A percentile compares a stretch with the other conserved stretches of the same genome.
These are phyloP conservation scores for Conus canariensis DNA, from an alignment of 2,888 invertebrate species.

Conservation along the genomic window DNA sequence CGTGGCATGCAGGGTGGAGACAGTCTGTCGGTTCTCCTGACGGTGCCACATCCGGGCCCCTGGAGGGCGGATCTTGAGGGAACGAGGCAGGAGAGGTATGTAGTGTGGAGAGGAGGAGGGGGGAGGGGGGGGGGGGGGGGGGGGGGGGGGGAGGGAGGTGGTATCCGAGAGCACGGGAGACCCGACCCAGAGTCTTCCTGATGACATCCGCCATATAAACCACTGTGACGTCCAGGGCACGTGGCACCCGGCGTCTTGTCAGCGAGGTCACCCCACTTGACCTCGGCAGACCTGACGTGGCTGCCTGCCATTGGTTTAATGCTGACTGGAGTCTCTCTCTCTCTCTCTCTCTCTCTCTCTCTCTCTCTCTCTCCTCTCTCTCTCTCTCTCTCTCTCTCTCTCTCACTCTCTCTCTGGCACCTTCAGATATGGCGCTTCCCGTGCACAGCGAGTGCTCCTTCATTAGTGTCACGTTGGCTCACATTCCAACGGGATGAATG, in stretches of 20 bases:
- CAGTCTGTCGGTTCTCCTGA: background rate
- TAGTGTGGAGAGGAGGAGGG: background rate
- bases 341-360: too few relatives aligned
- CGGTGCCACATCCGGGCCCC: background rate
- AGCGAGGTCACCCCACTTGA: background rate
- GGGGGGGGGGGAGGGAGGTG: background rate
- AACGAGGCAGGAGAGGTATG: background rate
- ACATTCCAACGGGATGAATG: background rate
- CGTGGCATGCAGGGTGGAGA: background rate
- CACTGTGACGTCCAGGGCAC: background rate
- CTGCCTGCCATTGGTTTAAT: background rate
- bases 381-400: too few relatives aligned
- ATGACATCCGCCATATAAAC: background rate
- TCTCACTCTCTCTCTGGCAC: background rate
- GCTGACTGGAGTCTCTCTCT: background rate
- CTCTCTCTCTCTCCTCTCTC: too few relatives aligned
- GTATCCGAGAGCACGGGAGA: background rate
- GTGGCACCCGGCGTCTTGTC: conserved; percentile 4
- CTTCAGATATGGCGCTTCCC: background rate
- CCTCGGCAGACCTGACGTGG: background rate
- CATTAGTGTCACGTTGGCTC: conserved; percentile 10
- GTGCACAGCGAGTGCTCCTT: background rate
- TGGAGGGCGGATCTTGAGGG: background rate
- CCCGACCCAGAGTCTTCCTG: background rate
- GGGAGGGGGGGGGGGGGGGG: background rate